Conservation (phyloP, 2,888 invertebrate species). For the Nysson spinosus region DNA sequence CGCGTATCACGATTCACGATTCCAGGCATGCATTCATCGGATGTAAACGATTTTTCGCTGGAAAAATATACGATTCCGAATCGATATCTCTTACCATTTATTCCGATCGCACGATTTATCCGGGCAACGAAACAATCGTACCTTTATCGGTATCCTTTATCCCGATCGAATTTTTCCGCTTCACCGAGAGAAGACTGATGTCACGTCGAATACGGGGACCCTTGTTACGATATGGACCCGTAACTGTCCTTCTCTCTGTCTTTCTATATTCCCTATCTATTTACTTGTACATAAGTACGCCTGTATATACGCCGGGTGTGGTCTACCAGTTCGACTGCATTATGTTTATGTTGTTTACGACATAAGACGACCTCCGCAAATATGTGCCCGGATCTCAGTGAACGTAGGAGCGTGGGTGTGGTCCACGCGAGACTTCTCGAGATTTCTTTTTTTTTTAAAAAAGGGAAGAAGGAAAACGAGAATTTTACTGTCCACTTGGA, state of each 20-base stretch:
- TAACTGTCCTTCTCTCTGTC: no score
- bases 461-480: no score
- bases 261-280: no score
- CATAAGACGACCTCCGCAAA: conserved; percentile 65
- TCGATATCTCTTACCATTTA: conserved; percentile 5
- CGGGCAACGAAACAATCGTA: conserved; percentile 7
- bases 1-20: no score
- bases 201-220: conserved; percentile 7
- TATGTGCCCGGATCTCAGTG: conserved; percentile 63
- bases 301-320: conserved; percentile 59
- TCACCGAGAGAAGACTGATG: conserved; percentile 35
- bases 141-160: conserved; percentile 17
- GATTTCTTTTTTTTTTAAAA: conserved; percentile 41
- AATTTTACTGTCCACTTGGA: conserved; percentile 57
- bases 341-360: conserved; percentile 69
- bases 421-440: conserved; percentile 47
- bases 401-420: conserved; percentile 62
- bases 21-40: no score
- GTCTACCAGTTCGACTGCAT: conserved; percentile 55
- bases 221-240: conserved; percentile 20
- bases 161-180: neutral
- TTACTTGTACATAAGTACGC: neutral
- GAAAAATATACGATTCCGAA: neutral
- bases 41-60: neutral
- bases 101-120: conserved; percentile 25